Conservation (phyloP, 2,113 vertebrate species). For the Elachura formosa region DNA sequence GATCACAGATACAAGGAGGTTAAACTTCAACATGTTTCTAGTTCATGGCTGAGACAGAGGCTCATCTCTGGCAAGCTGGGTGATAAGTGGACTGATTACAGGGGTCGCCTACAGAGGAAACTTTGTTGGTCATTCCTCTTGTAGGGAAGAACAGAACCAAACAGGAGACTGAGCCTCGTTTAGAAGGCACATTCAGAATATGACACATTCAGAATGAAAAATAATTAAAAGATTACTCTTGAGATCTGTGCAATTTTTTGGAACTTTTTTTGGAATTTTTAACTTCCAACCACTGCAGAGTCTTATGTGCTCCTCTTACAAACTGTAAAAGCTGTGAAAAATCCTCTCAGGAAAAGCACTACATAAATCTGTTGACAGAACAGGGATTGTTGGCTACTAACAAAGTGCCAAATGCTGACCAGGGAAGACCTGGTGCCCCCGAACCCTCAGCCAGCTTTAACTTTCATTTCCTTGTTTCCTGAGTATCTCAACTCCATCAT, state of each 20-base stretch:
- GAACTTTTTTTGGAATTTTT: too few relatives aligned
- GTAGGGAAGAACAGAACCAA: background rate
- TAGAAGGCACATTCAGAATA: too few relatives aligned
- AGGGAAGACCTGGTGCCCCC: background rate
- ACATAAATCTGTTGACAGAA: background rate
- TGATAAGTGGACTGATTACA: background rate
- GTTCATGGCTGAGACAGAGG: background rate
- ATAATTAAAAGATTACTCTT: background rate
- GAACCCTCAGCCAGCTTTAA: background rate
- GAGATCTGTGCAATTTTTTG: background rate
- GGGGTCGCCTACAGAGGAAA: background rate
- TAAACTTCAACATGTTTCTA: background rate
- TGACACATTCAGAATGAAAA: background rate
- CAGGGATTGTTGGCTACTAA: background rate
- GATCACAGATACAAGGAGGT: background rate
- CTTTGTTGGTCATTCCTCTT: background rate
- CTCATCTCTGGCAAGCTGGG: background rate
- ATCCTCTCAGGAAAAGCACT: background rate
- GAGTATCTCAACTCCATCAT: background rate
- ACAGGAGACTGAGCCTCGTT: too few relatives aligned
- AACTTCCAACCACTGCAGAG: background rate
- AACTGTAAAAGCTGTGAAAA: background rate
- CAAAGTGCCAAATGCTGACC: background rate
- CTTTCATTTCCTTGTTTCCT: background rate
- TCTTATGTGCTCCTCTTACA: background rate